Conservation (phyloP, 1,140 invertebrate genomes). For the Diabrotica virgifera region DNA sequence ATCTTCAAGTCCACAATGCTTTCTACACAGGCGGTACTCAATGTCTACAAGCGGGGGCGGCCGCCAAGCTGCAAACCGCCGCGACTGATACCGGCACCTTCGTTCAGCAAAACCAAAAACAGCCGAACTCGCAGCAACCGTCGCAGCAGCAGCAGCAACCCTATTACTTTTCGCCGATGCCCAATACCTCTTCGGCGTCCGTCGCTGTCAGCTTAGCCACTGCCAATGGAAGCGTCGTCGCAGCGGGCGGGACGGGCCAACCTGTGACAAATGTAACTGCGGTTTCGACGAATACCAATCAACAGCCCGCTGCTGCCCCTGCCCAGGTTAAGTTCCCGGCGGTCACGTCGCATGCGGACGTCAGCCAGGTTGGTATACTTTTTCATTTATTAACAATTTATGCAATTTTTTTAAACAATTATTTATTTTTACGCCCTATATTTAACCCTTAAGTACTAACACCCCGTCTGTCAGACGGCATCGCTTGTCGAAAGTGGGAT, state of each 20-base stretch:
- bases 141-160: conserved; percentile 33
- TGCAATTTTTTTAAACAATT: too few relatives aligned
- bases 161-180: conserved; percentile 43
- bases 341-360: conserved; percentile 46
- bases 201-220: conserved; percentile 26
- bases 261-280: conserved; percentile 21
- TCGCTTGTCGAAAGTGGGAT: too few relatives aligned
- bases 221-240: conserved; percentile 15
- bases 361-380: conserved; percentile 47
- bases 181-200: conserved; percentile 7
- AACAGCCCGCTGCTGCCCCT: conserved; percentile 26
- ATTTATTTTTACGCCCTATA: too few relatives aligned
- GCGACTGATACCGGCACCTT: conserved; percentile 25
- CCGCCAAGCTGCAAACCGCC: conserved; percentile 15
- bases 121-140: conserved; percentile 22
- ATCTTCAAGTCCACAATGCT: conserved; percentile 40
- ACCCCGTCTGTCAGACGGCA: too few relatives aligned
- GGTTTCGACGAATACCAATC: conserved; percentile 30
- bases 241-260: background rate
- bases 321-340: conserved; percentile 43
- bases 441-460: too few relatives aligned
- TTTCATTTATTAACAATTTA: too few relatives aligned
- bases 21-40: conserved; percentile 39
- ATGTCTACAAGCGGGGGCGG: conserved; percentile 29
- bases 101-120: conserved; percentile 26